phyloP scores from a whole-genome alignment of 2,113 vertebrate genomes.

The Megaceryle maxima region DNA sequence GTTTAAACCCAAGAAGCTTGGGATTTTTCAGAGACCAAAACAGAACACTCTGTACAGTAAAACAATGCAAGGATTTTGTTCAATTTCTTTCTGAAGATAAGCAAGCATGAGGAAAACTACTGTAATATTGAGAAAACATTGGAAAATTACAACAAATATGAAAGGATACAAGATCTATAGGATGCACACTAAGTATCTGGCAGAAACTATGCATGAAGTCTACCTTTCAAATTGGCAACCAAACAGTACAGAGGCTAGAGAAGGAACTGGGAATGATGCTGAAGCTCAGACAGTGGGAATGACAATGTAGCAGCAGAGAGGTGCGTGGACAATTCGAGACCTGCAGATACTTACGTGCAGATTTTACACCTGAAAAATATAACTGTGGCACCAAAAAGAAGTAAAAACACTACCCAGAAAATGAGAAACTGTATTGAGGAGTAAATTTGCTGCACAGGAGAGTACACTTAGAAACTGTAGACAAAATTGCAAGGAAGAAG shows the following conservation, averaged over 20 bases:
- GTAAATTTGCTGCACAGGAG: neutral
- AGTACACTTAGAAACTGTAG: neutral
- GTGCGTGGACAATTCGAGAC: rapidly evolving
- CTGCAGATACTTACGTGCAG: neutral
- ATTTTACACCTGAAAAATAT: neutral
- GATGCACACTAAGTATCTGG: neutral
- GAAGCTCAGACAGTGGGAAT: neutral
- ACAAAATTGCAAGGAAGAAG: neutral
- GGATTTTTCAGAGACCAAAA: neutral
- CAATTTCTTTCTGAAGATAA: neutral
- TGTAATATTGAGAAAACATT: neutral
- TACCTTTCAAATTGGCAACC: neutral
- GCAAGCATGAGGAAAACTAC: neutral
- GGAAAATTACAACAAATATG: neutral
- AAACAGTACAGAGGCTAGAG: neutral
- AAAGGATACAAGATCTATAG: neutral
- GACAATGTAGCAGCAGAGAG: neutral
- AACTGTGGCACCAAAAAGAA: neutral
- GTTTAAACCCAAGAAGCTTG: neutral
- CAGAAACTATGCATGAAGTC: neutral
- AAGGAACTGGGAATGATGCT: neutral
- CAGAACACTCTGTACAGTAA: neutral
- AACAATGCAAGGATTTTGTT: neutral
- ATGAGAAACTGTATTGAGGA: neutral
- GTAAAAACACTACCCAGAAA: neutral